Evolutionary conservation across 1,140 invertebrate species (phyloP), one percentile per base, ranked within the genome.

Genomic region (Diabrotica undecimpunctata): DNA sequence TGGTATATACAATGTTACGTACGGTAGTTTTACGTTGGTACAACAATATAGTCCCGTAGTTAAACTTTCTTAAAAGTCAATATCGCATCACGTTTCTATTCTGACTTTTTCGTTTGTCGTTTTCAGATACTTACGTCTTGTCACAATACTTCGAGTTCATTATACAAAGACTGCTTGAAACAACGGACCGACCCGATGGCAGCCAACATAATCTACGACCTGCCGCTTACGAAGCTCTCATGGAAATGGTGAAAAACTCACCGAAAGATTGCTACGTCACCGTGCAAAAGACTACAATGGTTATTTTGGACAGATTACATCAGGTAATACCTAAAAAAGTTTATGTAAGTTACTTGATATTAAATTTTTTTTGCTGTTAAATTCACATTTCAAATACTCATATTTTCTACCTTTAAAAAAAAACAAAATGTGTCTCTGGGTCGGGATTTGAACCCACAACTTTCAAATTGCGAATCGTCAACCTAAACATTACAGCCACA

Each of bases 171-270:
- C 82, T 99, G 2, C 81, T 99, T 12, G 92, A 95, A 77, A 97
- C 96, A 0, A 98, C 97, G 0, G 97, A 99, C 79, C 85, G 97
- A 69, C 87, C 87, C 57, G 91, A 94, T 80, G 92, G 90, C 1
- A 87, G 88, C 2, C 90, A 92, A 79, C 91, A 94, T 25, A 99
- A 99, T 82, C 83, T 99, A 55, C 84, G 97, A 73, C 93, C 94
- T 55, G 96, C 97, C 57, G 97, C 98, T 3, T 99, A 99, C 79
- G 97, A 99, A 81, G 96, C 97, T 2, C 82, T 99, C 0, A 99
- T 99, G 96, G 97, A 99, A 82, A 92, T 99, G 90, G 93, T 99
- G n/a, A 99, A 99, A 79, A 98, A 98, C 78, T 97, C 96, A 53
- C 96, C 97, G 0, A 88, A 89, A 70, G 97, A 99, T 83, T 99